Percentiles rank a stretch among this genome's conserved stretches.
Evolutionary conservation across 2,797 vertebrate species (phyloP).

Genomic region (Myioborus miniatus): DNA sequence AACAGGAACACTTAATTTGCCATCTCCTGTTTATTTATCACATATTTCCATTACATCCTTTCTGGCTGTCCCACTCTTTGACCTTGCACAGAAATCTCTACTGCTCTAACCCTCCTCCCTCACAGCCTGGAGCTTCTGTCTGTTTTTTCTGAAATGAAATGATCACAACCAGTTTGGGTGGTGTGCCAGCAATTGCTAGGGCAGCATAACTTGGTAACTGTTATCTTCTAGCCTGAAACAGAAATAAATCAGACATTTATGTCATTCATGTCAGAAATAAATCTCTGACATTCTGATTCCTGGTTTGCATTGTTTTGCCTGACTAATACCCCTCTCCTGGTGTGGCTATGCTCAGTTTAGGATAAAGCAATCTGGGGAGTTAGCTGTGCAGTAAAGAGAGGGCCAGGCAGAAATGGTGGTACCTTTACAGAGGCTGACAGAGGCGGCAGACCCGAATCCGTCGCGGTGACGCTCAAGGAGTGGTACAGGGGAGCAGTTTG

Average conservation of each 20-base stretch:
- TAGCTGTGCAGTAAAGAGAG: not conserved
- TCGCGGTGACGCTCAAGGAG: conserved; percentile 17
- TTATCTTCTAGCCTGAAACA: not conserved
- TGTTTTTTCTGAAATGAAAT: not conserved
- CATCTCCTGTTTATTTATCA: not conserved
- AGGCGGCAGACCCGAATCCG: not conserved
- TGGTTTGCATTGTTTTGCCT: not conserved
- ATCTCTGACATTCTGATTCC: not conserved
- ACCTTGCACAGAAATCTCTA: not conserved
- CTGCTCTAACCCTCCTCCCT: not conserved
- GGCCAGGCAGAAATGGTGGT: not conserved
- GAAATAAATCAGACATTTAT: not conserved
- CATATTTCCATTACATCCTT: not conserved
- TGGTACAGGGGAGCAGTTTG: not conserved
- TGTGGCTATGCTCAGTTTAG: not conserved
- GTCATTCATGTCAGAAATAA: not conserved
- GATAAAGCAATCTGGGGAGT: not conserved
- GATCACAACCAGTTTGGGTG: not conserved
- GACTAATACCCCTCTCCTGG: not conserved
- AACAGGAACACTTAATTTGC: not conserved
- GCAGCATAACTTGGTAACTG: not conserved
- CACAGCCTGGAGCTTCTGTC: not conserved
- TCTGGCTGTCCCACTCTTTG: not conserved
- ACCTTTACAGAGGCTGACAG: conserved; percentile 62
- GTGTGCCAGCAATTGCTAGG: not conserved